Evolutionary conservation across 2,888 invertebrate species (phyloP), one percentile per base, ranked within the genome.

Genomic region (Kuschelorhynchus macadamiae): DNA sequence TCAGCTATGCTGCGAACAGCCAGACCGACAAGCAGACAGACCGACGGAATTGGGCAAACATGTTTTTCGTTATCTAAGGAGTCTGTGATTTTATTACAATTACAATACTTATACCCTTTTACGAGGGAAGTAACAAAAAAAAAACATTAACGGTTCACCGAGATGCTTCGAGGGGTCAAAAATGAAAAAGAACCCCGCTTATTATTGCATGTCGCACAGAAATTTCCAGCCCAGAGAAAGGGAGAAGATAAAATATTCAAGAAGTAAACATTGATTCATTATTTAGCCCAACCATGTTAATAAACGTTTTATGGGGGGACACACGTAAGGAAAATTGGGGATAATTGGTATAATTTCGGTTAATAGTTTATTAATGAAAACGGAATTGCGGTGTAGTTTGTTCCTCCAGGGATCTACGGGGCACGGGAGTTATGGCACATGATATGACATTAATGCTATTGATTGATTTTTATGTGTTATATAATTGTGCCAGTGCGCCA

Each of bases 291-390:
- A 60, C 21, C 56, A 57, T 52, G 67, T 80, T 80, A 77, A 78
- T 78, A 76, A 78, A 77, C 76, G 76, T 76, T 79, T 79, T 78
- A 80, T 78, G 77, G 79, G 78, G 79, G 76, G 68, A 68, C 77
- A 77, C 75, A 77, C 77, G 75, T 76, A 79, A 76, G 74, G 78
- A 77, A 81, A 80, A 81, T 81, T 79, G 79, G 77, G 76, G 76
- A 80, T 83, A 82, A 82, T 82, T 81, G 67, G 55, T 60, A 80
- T 77, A 79, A 81, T 81, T 79, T 57, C 52, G 74, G 74, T 71
- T 71, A 36, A 12, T 36, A 36, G 36, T 36, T 36, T 36, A 36
- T 36, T 36, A 74, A 72, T 72, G 71, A 50, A 52, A 72, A 70
- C 21, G 11, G 32, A 33, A 63, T 63, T 61, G 25, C 44, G 25